phyloP scores from a whole-genome alignment of 2,113 vertebrate genomes.

The Arothron firmamentum region DNA sequence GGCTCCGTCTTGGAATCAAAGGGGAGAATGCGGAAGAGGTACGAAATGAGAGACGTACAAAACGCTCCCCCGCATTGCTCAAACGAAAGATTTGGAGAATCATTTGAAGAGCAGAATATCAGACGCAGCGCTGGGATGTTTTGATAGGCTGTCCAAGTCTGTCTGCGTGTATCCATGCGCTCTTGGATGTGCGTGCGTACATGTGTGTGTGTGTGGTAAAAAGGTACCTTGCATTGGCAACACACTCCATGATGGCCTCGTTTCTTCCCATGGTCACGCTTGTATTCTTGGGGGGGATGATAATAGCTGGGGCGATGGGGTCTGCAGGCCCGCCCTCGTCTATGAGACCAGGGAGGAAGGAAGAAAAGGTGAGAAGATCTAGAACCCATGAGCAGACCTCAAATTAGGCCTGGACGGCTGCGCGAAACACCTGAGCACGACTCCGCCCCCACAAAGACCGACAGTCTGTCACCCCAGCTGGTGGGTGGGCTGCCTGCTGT shows the following conservation, averaged over 20 bases:
- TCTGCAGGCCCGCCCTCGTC: conserved; percentile 91
- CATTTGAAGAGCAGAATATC: conserved; percentile 47
- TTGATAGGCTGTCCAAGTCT: conserved; percentile 18
- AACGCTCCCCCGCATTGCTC: conserved; percentile 42
- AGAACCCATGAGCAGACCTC: conserved; percentile 15
- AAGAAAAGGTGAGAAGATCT: conserved; percentile 15
- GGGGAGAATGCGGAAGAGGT: conserved; percentile 39
- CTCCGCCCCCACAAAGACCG: conserved; percentile 36
- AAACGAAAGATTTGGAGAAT: conserved; percentile 55
- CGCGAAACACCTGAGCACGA: conserved; percentile 29
- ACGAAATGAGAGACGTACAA: conserved; percentile 44
- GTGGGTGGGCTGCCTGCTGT: conserved; percentile 38
- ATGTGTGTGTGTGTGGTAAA: neutral
- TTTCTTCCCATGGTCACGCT: conserved; percentile 90
- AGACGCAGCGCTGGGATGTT: conserved; percentile 23
- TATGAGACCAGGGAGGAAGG: conserved; percentile 42
- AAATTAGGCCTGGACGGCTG: conserved; percentile 23
- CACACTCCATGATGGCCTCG: conserved; percentile 92
- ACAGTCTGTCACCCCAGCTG: conserved; percentile 44
- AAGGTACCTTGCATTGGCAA: conserved; percentile 90
- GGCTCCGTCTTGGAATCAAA: conserved; percentile 57
- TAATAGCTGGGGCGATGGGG: conserved; percentile 92
- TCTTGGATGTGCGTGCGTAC: neutral
- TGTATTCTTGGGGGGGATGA: conserved; percentile 93
- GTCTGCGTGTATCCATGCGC: neutral